Conservation (phyloP, 1,140 invertebrate species). For the Ephestia elutella region DNA sequence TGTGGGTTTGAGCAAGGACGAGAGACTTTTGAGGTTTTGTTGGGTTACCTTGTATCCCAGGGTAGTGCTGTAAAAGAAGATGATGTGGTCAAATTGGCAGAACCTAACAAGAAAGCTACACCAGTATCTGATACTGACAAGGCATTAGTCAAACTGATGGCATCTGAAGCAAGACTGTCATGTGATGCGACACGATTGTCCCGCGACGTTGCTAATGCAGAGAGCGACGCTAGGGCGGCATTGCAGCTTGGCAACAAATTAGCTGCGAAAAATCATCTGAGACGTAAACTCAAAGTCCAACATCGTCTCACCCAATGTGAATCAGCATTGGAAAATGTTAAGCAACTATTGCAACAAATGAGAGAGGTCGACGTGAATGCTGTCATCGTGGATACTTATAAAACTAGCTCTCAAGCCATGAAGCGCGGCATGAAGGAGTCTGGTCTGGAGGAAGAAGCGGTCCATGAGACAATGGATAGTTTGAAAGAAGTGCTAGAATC, state of each 20-base stretch:
- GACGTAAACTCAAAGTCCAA: conserved; percentile 50
- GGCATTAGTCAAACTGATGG: conserved; percentile 65
- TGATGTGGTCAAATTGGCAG: conserved; percentile 55
- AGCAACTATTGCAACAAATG: conserved; percentile 46
- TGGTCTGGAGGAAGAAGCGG: conserved; percentile 53
- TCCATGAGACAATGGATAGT: conserved; percentile 67
- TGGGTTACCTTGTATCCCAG: conserved; percentile 52
- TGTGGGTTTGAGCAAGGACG: conserved; percentile 24
- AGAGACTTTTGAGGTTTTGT: conserved; percentile 49
- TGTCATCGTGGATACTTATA: conserved; percentile 59
- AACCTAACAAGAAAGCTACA: conserved; percentile 44
- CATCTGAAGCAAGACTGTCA: conserved; percentile 52
- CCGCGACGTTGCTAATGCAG: conserved; percentile 49
- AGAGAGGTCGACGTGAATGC: conserved; percentile 47
- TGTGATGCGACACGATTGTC: conserved; percentile 52
- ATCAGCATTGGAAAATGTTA: conserved; percentile 50
- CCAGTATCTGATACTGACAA: conserved; percentile 66
- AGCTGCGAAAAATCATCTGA: conserved; percentile 57
- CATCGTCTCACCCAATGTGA: conserved; percentile 42
- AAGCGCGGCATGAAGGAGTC: conserved; percentile 53
- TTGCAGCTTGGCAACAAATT: conserved; percentile 49
- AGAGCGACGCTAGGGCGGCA: conserved; percentile 49
- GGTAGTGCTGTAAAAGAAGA: conserved; percentile 48
- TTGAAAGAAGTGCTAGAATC: conserved; percentile 61
- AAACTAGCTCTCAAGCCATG: conserved; percentile 58